Conservation (phyloP, 1,140 invertebrate species). For the Bombus vancouverensis region DNA sequence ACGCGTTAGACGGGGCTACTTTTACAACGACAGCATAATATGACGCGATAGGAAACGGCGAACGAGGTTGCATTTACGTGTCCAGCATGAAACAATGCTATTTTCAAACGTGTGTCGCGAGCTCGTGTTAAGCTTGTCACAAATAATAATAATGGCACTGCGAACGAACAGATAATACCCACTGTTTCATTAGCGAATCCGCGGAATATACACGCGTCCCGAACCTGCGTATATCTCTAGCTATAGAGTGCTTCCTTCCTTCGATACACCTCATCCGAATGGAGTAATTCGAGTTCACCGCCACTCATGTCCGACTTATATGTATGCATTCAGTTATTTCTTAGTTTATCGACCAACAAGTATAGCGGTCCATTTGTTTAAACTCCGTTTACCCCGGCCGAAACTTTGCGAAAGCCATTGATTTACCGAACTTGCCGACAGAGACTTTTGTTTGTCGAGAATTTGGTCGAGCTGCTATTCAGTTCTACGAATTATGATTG, state of each 20-base stretch:
- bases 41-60: constrained; percentile 56
- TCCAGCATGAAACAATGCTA: constrained; percentile 58
- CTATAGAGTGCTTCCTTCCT: no score
- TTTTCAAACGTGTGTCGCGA: constrained; percentile 46
- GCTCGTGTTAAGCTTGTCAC: constrained; percentile 42
- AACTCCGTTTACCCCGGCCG: background rate
- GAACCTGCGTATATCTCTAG: background rate
- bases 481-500: background rate
- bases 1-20: constrained; percentile 21
- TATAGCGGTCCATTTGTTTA: background rate
- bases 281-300: no score
- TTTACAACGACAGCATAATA: constrained; percentile 51
- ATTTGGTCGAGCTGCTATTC: background rate
- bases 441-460: background rate
- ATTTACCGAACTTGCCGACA: background rate
- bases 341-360: no score
- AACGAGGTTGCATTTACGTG: constrained; percentile 63
- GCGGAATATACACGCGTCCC: constrained; percentile 28
- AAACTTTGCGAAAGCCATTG: background rate
- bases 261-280: no score
- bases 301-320: no score
- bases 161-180: constrained; percentile 42
- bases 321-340: background rate
- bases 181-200: constrained; percentile 50
- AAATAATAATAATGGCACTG: constrained; percentile 56